Evolutionary conservation across 2,888 invertebrate species (phyloP), one percentile per base, ranked within the genome.

Genomic region (Idaea biselata): DNA sequence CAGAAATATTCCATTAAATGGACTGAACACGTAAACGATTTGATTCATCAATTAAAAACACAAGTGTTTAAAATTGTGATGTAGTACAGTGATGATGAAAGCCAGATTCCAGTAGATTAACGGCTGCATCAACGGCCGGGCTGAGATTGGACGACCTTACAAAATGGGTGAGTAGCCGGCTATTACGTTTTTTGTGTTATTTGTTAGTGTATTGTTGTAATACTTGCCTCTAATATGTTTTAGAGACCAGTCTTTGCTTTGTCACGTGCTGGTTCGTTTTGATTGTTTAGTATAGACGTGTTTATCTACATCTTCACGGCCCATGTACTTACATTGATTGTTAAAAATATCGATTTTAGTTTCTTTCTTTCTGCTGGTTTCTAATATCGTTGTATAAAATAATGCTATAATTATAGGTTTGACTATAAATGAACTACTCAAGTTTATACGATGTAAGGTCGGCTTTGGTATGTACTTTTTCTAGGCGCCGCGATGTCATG

Each of bases 161-260:
- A 87, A 86, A 82, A 91, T 91, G 91, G 91, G 91, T 91, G 82
- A 89, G 89, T 89, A 74, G 80, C 89, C 88, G 89, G 89, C 80
- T 79, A 70, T 78, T 74, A 25, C 61, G 67, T 75, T 78, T 76
- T 74, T 74, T 76, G 75, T 74, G 62, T 25, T 58, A 11, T 11
- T 74, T 74, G 62, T 18, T 58, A 8, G 7, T 17, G 4, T 65
- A 63, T 7, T 61, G 58, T 55, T 11, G 11, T 44, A 44, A 6
- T 44, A 44, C 3, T 44, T 44, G 11, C 44, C 44, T 25, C 25
- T 44, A 44, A 44, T 44, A 44, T 14, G 14, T 14, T 7, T 3
- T 11, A 14, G 11, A 44, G 8, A 5, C 14, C 14, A 44, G 33
- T 6, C 14, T 44, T 7, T 44, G 14, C 44, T 44, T 7, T 33